Evolutionary conservation across 2,888 invertebrate species (phyloP), one percentile per base, ranked within the genome.

Genomic region (Mamestra brassicae): DNA sequence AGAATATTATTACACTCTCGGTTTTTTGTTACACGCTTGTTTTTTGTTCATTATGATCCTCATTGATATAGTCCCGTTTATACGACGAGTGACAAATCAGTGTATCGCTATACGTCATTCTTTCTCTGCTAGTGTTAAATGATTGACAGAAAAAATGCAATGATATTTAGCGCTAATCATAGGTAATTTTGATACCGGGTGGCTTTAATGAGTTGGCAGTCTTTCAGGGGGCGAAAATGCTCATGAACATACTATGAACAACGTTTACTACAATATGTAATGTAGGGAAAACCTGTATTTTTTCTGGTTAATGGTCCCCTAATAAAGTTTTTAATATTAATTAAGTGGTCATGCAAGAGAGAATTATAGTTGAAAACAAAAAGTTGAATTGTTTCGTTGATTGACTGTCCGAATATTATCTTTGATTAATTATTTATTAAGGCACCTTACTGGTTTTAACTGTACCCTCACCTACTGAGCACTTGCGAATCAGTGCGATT

Each of bases 401-500:
- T 64, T 74, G 64, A 75, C 63, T 80, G 67, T 11, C 63, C 36
- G 62, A 47, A 57, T 34, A 36, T 78, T 70, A 34, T 50, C n/a
- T 47, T 47, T 26, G 64, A 62, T 64, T 52, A 67, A 73, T 76
- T 65, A 63, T 60, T 55, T 73, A 76, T 71, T 60, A 64, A 52
- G 55, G 65, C 65, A 62, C 78, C 61, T 67, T 78, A 79, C 79
- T 78, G 69, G 71, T 72, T 76, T 63, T 81, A 77, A 76, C 85
- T 70, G 82, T 83, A 76, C 38, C 45, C 45, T 76, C 75, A 75
- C 74, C 78, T 60, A 81, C 76, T 85, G 75, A 65, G 55, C 70
- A 80, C 58, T 74, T 68, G 74, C 55, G 26, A 79, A 80, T 73
- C 74, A 78, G 68, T 85, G 73, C 58, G 67, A 87, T 84, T 83